Evolutionary conservation across 2,113 vertebrate species (phyloP).

Genomic region (Anser cygnoides): DNA sequence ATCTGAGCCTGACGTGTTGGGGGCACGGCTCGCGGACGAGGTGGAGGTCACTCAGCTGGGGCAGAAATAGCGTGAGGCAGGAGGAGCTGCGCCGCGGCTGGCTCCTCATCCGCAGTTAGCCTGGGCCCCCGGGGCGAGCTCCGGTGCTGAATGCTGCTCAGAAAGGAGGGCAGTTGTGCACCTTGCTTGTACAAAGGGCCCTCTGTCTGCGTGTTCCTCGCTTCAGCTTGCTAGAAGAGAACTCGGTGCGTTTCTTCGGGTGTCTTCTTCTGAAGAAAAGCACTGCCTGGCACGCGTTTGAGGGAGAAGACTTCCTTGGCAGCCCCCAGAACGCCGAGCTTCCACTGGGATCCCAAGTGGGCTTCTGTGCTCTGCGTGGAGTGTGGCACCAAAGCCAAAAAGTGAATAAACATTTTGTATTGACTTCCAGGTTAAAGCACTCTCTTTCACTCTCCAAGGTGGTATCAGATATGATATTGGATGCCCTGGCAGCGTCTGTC

Average conservation of each 20-base stretch:
- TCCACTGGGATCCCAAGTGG: background rate
- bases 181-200: background rate
- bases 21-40: too few species aligned
- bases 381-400: background rate
- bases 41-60: background rate
- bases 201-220: background rate
- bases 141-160: background rate
- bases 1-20: too few species aligned
- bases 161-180: too few species aligned
- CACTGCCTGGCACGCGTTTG: background rate
- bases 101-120: background rate
- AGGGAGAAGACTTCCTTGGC: background rate
- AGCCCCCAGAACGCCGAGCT: background rate
- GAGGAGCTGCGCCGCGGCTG: background rate
- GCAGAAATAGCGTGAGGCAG: background rate
- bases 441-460: background rate
- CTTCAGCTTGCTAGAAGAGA: accelerated
- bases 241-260: background rate
- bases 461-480: background rate
- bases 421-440: background rate
- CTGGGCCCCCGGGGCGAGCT: background rate
- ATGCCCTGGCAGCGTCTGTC: background rate
- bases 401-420: background rate
- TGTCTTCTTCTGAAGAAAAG: background rate
- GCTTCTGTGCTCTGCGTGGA: background rate